These are phyloP conservation scores for Poeciliopsis turneri DNA, from an alignment of 2,797 vertebrate genomes.

Conservation along the genomic window DNA sequence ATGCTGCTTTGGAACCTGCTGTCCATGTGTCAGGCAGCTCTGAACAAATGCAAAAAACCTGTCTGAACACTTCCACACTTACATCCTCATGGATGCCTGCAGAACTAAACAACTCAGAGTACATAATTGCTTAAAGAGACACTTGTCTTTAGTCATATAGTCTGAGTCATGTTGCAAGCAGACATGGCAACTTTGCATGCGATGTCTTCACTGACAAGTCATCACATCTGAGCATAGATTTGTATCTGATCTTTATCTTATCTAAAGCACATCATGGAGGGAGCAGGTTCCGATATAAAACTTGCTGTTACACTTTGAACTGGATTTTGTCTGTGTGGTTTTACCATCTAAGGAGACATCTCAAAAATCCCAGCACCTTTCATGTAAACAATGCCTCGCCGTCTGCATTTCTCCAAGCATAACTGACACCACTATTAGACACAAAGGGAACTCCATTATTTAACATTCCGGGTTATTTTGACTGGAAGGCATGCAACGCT, in stretches of 20 bases:
- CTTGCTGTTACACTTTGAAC: not conserved
- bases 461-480: constrained; percentile 51
- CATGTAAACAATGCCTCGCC: constrained; percentile 58
- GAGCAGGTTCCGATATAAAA: not conserved
- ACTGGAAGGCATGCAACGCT: constrained; percentile 45
- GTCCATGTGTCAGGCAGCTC: constrained; percentile 38
- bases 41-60: constrained; percentile 22
- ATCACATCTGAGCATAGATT: not conserved
- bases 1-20: constrained; percentile 39
- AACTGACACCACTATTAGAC: constrained; percentile 47
- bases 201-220: not conserved
- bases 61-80: constrained; percentile 19
- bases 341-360: constrained; percentile 41
- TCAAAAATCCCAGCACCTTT: constrained; percentile 41
- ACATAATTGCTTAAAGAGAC: constrained; percentile 50
- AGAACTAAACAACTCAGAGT: constrained; percentile 31
- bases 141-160: constrained; percentile 22
- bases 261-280: not conserved
- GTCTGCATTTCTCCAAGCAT: constrained; percentile 48
- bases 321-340: not conserved
- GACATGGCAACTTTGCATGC: not conserved
- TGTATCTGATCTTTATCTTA: not conserved
- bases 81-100: constrained; percentile 17
- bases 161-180: constrained; percentile 13
- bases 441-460: constrained; percentile 67